Evolutionary conservation across 1,140 invertebrate genomes (phyloP), one percentile per base, ranked within the genome.

Genomic region (Bombus fervidus): DNA sequence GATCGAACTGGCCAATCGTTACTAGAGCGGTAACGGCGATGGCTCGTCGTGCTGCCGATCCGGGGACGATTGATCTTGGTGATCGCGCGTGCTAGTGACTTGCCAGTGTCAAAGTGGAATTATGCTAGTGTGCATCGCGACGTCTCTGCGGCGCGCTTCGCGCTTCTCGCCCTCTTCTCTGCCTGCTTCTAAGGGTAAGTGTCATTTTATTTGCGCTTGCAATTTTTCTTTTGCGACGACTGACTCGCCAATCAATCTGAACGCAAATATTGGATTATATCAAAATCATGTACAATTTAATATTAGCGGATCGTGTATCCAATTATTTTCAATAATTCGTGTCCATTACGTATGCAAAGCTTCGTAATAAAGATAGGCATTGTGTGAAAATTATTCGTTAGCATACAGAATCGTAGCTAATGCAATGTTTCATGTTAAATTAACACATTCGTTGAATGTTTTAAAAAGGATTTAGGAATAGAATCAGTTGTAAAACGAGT

Each of bases 61-160:
- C 57, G 68, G 66, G 74, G 74, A 84, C 77, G 66, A 78, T 69
- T 81, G 41, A 47, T 87, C 72, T 90, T 62, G 80, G 76, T 83
- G 88, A 43, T 82, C 85, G 53, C 66, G 81, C 75, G 88, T 78
- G 85, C 47, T 86, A 81, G 88, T 89, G 89, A 90, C 89, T 89
- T 39, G 64, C 28, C 69, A 84, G 81, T 85, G 85, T 71, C 57
- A 37, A 74, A 85, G 89, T 89, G 81, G 79, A 39, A 83, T 83
- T 57, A 75, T 31, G 34, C 3, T 68, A 53, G 79, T 71, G 81
- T 57, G 68, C 64, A 47, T 8, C 72, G 72, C 37, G 43, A 80
- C 64, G 77, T 18, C 43, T 12, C 5, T 53, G 41, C 13, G 47
- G 15, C 41, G 34, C 25, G 31, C 9, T 12, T 10, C 25, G 1